A percentile compares a stretch with the other conserved stretches of the same genome.
Conservation (phyloP, 1,140 invertebrate species). For the Periplaneta americana region DNA sequence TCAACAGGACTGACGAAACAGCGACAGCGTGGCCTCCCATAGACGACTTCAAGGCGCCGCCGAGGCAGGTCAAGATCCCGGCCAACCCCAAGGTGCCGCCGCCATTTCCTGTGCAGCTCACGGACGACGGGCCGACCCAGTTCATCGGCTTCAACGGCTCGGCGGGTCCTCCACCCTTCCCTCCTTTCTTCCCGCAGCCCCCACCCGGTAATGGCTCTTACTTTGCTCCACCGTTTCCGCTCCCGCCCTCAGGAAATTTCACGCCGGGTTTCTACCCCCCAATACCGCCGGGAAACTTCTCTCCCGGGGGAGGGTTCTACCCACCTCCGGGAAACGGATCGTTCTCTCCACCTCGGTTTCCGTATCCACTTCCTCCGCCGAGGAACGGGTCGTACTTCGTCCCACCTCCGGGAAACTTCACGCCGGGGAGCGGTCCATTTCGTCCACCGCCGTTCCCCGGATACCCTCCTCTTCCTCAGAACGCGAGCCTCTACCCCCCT, state of each 20-base stretch:
- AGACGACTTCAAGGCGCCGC: constrained; percentile 73
- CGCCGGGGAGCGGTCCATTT: constrained; percentile 51
- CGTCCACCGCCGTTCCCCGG: constrained; percentile 42
- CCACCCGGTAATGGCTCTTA: constrained; percentile 45
- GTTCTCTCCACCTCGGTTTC: constrained; percentile 26
- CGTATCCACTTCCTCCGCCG: constrained; percentile 10
- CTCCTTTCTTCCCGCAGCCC: constrained; percentile 33
- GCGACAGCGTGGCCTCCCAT: constrained; percentile 63
- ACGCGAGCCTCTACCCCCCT: constrained; percentile 28
- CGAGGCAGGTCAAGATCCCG: constrained; percentile 72
- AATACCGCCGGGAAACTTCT: constrained; percentile 47
- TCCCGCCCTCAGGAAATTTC: constrained; percentile 37
- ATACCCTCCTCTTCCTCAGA: constrained; percentile 34
- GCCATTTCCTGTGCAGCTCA: constrained; percentile 82
- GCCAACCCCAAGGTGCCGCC: constrained; percentile 70
- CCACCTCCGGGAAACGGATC: constrained; percentile 11
- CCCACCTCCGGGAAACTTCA: constrained; percentile 47
- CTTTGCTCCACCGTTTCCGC: constrained; percentile 45
- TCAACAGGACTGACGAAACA: constrained; percentile 34
- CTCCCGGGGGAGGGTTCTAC: constrained; percentile 46
- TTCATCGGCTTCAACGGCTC: constrained; percentile 52
- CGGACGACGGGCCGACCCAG: constrained; percentile 69
- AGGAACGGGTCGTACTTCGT: constrained; percentile 5
- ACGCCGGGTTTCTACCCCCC: not conserved
- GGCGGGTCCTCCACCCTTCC: constrained; percentile 28